Base-by-base conservation (phyloP, 2,113 vertebrate species). In the Reinhardtius hippoglossoides region DNA sequence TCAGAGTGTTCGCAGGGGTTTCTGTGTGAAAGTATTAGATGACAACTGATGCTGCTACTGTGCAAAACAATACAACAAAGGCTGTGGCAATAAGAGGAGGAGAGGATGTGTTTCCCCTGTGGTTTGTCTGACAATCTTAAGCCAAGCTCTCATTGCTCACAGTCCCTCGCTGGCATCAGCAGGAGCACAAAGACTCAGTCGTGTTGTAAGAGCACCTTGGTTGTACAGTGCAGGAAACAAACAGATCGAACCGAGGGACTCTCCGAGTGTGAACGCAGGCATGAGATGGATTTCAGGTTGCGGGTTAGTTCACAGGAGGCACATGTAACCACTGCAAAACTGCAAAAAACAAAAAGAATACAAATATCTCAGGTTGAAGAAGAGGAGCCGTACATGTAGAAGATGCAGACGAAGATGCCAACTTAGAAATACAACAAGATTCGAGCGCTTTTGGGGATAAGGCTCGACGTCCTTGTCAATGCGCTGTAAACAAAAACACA, bases 81-180 rank as follows among this genome's bases (percentile, higher is more conserved):
- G 63, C 76, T 58, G 75, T 82, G 72, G 78, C 86, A 87, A 82
- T 87, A 84, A 73, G 74, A 83, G 78, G 74, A 83, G 78, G 27
- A 46, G 76, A 78, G 78, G 80, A 84, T 87, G 80, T 67, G 63
- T 81, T 80, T 87, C 87, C 82, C 81, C 83, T 84, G 85, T 71
- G 86, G 81, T 83, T 86, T 82, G 61, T 84, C 82, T 89, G 88
- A 91, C 88, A 87, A 64, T 78, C 75, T 83, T 62, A 76, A 84
- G 78, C 79, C 70, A 66, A 55, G 18, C 70, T 85, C 68, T 86
- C 78, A 68, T 88, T 81, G 78, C 81, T 91, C 80, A 89, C 79
- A 82, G 77, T 88, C 79, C 73, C 60, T 66, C 23, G 67, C 75
- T 75, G 71, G 75, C 83, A 87, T 35, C 70, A 71, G 70, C 88